Percentiles rank a stretch among this genome's conserved stretches.
Evolutionary conservation across 1,140 invertebrate genomes (phyloP).

Genomic region (Drosophila kohkoa): DNA sequence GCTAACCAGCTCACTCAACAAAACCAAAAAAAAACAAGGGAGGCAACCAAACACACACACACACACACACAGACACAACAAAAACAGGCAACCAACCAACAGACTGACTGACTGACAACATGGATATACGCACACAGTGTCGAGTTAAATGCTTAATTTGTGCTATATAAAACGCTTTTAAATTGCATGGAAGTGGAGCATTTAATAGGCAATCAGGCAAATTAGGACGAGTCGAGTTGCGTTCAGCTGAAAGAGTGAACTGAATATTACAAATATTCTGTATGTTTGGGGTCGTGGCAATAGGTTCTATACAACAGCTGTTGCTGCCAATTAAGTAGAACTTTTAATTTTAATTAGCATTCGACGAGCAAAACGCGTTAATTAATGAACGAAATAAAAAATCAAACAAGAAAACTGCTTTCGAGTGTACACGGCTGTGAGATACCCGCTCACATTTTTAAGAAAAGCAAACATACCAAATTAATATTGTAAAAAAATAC

Average conservation of each 20-base stretch:
- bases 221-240: conserved; percentile 39
- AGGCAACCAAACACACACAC: too few species aligned
- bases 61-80: too few species aligned
- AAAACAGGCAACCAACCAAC: neutral
- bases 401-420: too few species aligned
- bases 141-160: conserved; percentile 43
- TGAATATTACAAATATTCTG: neutral
- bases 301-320: conserved; percentile 51
- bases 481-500: too few species aligned
- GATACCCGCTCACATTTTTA: too few species aligned
- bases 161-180: conserved; percentile 38
- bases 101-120: conserved; percentile 1
- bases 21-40: neutral
- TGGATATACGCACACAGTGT: neutral
- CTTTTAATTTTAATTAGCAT: conserved; percentile 80
- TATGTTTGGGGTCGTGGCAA: conserved; percentile 5
- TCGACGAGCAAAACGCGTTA: conserved; percentile 63
- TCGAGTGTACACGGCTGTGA: too few species aligned
- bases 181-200: conserved; percentile 31
- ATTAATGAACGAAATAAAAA: conserved; percentile 56
- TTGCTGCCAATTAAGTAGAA: conserved; percentile 74
- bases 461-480: too few species aligned
- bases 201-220: conserved; percentile 45
- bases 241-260: neutral
- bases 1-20: neutral